Percentiles rank a stretch among this genome's conserved stretches.
Conservation (phyloP, 2,888 invertebrate genomes). For the Molorchus minor region DNA sequence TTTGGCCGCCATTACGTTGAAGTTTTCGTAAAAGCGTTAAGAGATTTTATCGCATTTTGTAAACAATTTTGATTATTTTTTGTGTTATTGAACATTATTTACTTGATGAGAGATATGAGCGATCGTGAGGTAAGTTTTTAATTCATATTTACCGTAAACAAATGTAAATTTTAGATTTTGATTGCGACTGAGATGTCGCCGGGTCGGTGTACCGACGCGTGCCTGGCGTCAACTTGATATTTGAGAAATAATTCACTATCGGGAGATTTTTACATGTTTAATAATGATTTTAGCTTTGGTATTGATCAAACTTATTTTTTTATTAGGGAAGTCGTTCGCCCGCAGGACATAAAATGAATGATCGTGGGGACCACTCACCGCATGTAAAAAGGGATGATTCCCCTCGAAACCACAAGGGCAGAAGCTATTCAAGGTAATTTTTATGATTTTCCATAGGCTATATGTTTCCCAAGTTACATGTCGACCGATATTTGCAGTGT, state of each 20-base stretch:
- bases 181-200: neutral
- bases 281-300: slow-evolving; percentile 6
- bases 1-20: no score
- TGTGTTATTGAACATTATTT: no score
- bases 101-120: no score
- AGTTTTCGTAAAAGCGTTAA: no score
- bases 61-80: no score
- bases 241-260: slow-evolving; percentile 19
- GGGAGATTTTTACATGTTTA: slow-evolving; percentile 5
- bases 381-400: slow-evolving; percentile 60
- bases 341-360: slow-evolving; percentile 54
- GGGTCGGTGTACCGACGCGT: slow-evolving; percentile 12
- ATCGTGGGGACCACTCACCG: slow-evolving; percentile 53
- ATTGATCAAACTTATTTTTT: slow-evolving; percentile 34
- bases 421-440: slow-evolving; percentile 61
- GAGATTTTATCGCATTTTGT: no score
- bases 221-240: slow-evolving; percentile 45
- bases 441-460: no score
- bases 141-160: neutral
- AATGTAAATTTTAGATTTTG: neutral
- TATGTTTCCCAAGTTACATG: no score
- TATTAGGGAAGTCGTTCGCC: slow-evolving; percentile 57
- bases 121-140: slow-evolving; percentile 26
- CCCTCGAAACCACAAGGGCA: slow-evolving; percentile 59
- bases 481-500: no score